Base-by-base conservation (phyloP, 2,113 vertebrate species). In the Polyodon spathula region DNA sequence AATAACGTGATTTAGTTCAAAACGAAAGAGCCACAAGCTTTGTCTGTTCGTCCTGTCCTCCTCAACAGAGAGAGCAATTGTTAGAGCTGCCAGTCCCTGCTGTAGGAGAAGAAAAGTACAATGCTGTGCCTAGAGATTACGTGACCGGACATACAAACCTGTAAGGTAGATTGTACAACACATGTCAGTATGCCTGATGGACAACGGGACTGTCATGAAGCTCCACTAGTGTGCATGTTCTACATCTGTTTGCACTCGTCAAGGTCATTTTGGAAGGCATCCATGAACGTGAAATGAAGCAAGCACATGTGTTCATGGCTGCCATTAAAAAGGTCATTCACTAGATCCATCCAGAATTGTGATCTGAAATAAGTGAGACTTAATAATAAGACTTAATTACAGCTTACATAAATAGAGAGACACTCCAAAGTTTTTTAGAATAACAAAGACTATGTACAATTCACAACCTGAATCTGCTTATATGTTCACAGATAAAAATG, bases 181-280 rank as follows among this genome's bases (percentile, higher is more conserved):
- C 63, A 44, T 68, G 63, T n/a, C 54, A 63, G 67, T 65, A 62
- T 65, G 58, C 67, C 59, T 58, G 54, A 68, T 44, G 37, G 67
- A 44, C 63, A 68, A 8, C n/a, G 12, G 8, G 56, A 69, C 37
- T 65, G 59, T 40, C 14, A 38, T 42, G 60, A 58, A 16, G 58
- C 53, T 40, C 17, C 6, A n/a, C 64, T 59, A 15, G 59, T 64
- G 41, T 67, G 55, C n/a, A 37, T 67, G 27, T 64, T 66, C 58
- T 64, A 70, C 14, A 53, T 42, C 27, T 64, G 41, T 51, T 41
- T 70, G 59, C 55, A 64, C 16, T 67, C 55, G 58, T 62, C 55
- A 54, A 63, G 40, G 39, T 69, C 53, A 16, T 63, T 59, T 15
- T 62, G 55, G 42, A 62, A 40, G 48, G 63, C 51, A 44, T 43